Evolutionary conservation across 2,113 vertebrate species (phyloP).

Genomic region (Talpa occidentalis): DNA sequence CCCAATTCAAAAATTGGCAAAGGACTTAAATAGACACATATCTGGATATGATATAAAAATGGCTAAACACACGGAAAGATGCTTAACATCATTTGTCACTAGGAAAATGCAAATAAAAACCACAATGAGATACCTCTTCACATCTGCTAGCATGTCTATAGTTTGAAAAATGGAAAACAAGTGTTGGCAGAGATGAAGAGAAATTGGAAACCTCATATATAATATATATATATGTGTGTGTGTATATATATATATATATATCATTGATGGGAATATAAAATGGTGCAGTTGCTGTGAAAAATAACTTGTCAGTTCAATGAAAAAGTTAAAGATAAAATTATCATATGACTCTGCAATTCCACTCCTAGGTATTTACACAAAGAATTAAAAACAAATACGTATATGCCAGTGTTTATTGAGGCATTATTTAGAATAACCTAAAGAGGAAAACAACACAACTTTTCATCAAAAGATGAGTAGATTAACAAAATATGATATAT

Average conservation of each 20-base stretch:
- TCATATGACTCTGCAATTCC: not conserved
- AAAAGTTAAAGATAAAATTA: not conserved
- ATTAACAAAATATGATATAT: not conserved
- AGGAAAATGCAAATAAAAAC: conserved; percentile 4
- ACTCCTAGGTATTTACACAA: not conserved
- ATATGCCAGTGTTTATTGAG: not conserved
- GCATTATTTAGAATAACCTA: not conserved
- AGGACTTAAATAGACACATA: not conserved
- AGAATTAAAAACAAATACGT: not conserved
- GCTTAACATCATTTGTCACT: not conserved
- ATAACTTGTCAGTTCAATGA: not conserved
- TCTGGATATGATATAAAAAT: not conserved
- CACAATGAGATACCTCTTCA: not conserved
- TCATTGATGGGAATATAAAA: not conserved
- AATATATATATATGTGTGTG: too few relatives aligned
- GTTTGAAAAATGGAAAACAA: not conserved
- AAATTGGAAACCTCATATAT: not conserved
- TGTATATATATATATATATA: too few relatives aligned
- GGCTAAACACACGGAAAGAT: not conserved
- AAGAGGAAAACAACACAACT: not conserved
- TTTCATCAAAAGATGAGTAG: fast-evolving
- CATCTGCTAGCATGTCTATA: not conserved
- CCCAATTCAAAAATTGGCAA: not conserved
- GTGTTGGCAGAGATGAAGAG: not conserved
- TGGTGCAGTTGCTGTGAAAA: not conserved